Conservation (phyloP, 1,140 invertebrate species). For the Drosophila parabipectinata region DNA sequence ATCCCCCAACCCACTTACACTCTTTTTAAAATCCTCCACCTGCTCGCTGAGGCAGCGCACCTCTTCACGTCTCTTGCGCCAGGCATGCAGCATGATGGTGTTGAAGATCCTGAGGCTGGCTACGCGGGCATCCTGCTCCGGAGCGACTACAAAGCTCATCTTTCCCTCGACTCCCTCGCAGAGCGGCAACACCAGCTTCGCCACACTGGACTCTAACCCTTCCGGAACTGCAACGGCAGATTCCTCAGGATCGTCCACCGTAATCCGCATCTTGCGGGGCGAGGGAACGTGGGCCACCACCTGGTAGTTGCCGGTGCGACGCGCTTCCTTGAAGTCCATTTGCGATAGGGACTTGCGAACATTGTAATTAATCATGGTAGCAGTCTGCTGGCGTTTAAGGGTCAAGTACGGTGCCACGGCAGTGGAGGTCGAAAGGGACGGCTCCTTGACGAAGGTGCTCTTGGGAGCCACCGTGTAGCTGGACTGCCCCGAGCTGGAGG, state of each 20-base stretch:
- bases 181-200: constrained; percentile 37
- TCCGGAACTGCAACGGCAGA: not conserved
- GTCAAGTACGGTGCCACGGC: constrained; percentile 34
- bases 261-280: constrained; percentile 9
- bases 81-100: constrained; percentile 71
- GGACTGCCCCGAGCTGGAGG: constrained; percentile 7
- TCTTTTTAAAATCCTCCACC: constrained; percentile 56
- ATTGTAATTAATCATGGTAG: constrained; percentile 57
- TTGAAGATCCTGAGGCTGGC: constrained; percentile 76
- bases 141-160: constrained; percentile 45
- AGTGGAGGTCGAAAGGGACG: constrained; percentile 9
- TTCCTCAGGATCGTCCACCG: not conserved
- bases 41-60: constrained; percentile 62
- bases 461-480: constrained; percentile 13
- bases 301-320: constrained; percentile 61
- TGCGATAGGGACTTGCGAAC: constrained; percentile 73
- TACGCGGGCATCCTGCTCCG: constrained; percentile 57
- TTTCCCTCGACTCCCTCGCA: constrained; percentile 22
- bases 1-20: constrained; percentile 56
- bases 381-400: constrained; percentile 61
- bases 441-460: not conserved
- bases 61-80: constrained; percentile 67
- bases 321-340: constrained; percentile 75
- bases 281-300: constrained; percentile 54
- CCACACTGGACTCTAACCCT: constrained; percentile 28